These are phyloP conservation scores for Eunapius fragilis DNA, from an alignment of 37 sponge, comb jelly and placozoan species.

Conservation along the genomic window DNA sequence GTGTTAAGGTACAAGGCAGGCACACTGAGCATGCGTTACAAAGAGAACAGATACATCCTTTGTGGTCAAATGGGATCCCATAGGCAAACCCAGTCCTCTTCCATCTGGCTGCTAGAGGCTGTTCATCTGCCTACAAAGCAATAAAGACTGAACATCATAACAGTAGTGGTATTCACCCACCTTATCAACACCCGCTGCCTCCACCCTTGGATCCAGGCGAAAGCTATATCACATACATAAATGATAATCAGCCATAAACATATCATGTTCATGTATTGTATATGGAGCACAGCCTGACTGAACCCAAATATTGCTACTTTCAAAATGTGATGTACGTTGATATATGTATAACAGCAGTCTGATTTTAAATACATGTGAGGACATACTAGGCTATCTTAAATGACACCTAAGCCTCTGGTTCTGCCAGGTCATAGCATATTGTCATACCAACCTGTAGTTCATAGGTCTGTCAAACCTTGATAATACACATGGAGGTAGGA, in stretches of 20 bases:
- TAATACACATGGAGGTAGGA: slow-evolving; percentile 63
- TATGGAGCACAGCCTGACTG: too few relatives aligned
- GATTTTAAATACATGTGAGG: too few relatives aligned
- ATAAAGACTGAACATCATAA: not conserved
- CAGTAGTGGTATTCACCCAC: not conserved
- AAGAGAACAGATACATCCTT: slow-evolving; percentile 31
- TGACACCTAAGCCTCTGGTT: not conserved
- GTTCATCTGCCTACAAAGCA: not conserved
- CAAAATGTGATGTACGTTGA: too few relatives aligned
- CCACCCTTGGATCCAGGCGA: not conserved
- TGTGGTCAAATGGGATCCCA: slow-evolving; percentile 23
- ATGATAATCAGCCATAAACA: too few relatives aligned
- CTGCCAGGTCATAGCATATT: not conserved
- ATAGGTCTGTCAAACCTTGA: slow-evolving; percentile 55
- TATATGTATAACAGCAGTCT: too few relatives aligned
- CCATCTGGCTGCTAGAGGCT: not conserved
- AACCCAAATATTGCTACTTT: too few relatives aligned
- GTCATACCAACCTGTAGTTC: slow-evolving; percentile 44
- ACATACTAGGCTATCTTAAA: not conserved
- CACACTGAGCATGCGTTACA: not conserved
- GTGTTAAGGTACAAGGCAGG: not conserved
- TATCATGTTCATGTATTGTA: too few relatives aligned
- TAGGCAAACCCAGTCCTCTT: not conserved
- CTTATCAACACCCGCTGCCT: not conserved
- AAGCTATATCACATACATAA: too few relatives aligned